phyloP scores from a whole-genome alignment of 2,797 vertebrate genomes.

The Smutsia gigantea region DNA sequence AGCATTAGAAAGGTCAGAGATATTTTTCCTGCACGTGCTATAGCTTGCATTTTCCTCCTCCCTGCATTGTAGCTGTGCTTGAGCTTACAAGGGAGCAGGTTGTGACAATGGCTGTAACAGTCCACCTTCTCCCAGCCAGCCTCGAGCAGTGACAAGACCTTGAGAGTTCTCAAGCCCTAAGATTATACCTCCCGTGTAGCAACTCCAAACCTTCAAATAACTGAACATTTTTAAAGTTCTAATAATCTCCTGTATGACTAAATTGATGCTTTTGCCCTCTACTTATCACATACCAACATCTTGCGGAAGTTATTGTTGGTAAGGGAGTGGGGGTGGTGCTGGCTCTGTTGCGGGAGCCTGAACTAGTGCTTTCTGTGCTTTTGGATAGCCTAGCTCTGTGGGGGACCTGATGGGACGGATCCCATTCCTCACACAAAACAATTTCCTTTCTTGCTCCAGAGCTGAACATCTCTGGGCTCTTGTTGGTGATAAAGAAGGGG shows the following conservation, averaged over 20 bases:
- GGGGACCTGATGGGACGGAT: background rate
- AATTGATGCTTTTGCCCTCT: background rate
- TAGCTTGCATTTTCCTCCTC: background rate
- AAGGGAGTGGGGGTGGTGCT: background rate
- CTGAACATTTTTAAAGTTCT: background rate
- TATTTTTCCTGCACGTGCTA: background rate
- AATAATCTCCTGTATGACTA: background rate
- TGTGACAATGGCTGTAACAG: background rate
- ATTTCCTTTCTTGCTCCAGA: background rate
- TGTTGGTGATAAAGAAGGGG: background rate
- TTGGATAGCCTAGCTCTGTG: background rate
- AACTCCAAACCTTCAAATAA: conserved; percentile 45
- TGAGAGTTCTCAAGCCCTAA: background rate
- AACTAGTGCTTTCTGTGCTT: background rate
- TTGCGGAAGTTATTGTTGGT: conserved; percentile 19
- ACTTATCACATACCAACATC: background rate
- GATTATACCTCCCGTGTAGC: background rate
- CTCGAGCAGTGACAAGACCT: background rate
- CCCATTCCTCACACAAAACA: background rate
- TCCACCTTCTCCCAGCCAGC: background rate
- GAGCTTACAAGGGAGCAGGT: background rate
- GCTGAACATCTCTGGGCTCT: background rate
- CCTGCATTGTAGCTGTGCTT: background rate
- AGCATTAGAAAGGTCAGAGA: background rate
- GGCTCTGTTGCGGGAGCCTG: background rate